phyloP scores from a whole-genome alignment of 2,797 vertebrate species.

The Anomalospiza imberbis region DNA sequence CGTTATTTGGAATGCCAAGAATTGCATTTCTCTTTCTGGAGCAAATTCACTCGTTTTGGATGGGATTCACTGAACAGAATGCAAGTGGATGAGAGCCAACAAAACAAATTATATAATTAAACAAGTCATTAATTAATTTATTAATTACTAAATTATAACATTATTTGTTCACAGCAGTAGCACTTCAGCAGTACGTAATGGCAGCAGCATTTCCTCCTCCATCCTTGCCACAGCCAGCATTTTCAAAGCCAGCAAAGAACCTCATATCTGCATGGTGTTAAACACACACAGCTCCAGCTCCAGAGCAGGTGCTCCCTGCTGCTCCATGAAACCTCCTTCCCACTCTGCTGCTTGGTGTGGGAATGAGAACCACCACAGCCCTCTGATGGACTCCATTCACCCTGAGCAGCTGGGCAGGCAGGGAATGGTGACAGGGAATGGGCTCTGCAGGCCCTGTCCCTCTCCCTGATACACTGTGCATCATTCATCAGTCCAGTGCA shows the following conservation, averaged over 20 bases:
- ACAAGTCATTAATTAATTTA: constrained; percentile 31
- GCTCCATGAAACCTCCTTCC: neutral
- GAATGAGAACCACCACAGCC: neutral
- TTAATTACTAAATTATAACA: constrained; percentile 16
- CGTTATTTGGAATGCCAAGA: neutral
- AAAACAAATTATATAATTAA: constrained; percentile 30
- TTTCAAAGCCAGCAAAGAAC: neutral
- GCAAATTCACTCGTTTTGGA: constrained; percentile 31
- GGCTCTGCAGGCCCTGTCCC: neutral
- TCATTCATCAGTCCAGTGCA: neutral
- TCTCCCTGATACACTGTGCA: neutral
- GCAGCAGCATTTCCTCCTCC: neutral
- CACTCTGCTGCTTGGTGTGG: neutral
- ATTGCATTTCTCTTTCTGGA: neutral
- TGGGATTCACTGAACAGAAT: constrained; percentile 30
- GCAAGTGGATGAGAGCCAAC: neutral
- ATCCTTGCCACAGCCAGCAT: neutral
- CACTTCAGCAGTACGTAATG: neutral
- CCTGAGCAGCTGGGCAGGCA: neutral
- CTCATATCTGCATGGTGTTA: neutral
- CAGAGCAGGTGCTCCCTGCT: neutral
- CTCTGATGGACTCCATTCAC: neutral
- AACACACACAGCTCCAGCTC: neutral
- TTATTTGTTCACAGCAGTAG: constrained; percentile 17
- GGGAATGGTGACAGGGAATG: neutral